These are phyloP conservation scores for Syngnathus floridae DNA, from an alignment of 2,113 vertebrate species.

Conservation along the genomic window DNA sequence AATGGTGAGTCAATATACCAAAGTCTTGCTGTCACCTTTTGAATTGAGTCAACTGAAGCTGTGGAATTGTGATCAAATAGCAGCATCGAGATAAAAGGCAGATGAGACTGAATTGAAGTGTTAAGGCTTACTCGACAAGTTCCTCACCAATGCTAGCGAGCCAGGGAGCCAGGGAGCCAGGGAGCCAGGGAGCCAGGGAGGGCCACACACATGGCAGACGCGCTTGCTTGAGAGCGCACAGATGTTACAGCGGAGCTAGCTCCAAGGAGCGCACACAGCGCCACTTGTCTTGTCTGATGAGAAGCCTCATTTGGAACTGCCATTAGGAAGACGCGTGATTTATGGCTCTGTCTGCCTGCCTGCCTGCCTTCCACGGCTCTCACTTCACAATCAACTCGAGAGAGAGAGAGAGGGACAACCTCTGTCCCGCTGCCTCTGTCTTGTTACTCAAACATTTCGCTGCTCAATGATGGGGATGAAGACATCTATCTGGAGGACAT, in stretches of 20 bases:
- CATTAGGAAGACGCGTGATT: conserved; percentile 66
- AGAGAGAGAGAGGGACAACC: not conserved
- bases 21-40: too few species aligned
- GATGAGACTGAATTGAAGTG: conserved; percentile 47
- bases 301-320: conserved; percentile 68
- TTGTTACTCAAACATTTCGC: conserved; percentile 13
- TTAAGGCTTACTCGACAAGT: conserved; percentile 39
- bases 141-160: conserved; percentile 45
- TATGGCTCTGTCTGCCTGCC: conserved; percentile 55
- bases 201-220: conserved; percentile 38
- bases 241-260: conserved; percentile 62
- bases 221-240: conserved; percentile 53
- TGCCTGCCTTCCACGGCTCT: conserved; percentile 23
- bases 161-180: too few species aligned
- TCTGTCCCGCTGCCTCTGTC: conserved; percentile 15
- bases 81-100: conserved; percentile 19
- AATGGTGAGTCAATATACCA: too few species aligned
- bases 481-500: not conserved
- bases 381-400: conserved; percentile 27
- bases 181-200: not conserved
- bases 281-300: conserved; percentile 73
- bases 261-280: conserved; percentile 64
- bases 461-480: conserved; percentile 1
- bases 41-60: too few species aligned
- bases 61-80: too few species aligned